Evolutionary conservation across 2,888 invertebrate genomes (phyloP).

Genomic region (Caenorhabditis wallacei): DNA sequence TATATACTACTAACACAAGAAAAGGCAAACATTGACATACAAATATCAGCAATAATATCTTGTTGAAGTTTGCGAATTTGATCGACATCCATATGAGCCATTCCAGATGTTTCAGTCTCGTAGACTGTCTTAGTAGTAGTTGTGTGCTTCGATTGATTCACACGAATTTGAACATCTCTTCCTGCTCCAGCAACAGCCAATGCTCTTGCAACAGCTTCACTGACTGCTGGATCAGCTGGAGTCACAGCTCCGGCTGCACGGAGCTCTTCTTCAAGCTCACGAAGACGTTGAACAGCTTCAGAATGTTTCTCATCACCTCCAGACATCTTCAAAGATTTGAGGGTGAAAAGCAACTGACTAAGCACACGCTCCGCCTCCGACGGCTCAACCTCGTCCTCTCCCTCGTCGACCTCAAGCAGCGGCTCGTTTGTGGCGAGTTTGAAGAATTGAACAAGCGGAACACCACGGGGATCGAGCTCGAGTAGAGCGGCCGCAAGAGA

Average conservation of each 20-base stretch:
- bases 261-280: constrained; percentile 79
- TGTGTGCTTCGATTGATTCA: constrained; percentile 80
- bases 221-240: constrained; percentile 80
- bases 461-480: constrained; percentile 71
- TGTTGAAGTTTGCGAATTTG: constrained; percentile 79
- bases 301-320: constrained; percentile 67
- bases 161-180: constrained; percentile 81
- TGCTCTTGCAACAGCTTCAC: constrained; percentile 79
- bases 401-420: constrained; percentile 69
- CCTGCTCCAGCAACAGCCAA: constrained; percentile 77
- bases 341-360: constrained; percentile 69
- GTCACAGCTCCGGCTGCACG: constrained; percentile 76
- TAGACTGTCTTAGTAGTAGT: constrained; percentile 83
- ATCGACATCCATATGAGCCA: constrained; percentile 79
- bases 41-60: constrained; percentile 79
- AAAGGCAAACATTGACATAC: constrained; percentile 64
- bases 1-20: no score
- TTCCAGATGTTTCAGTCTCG: constrained; percentile 82
- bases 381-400: constrained; percentile 66
- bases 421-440: constrained; percentile 65
- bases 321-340: constrained; percentile 71
- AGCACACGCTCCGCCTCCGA: constrained; percentile 71
- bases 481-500: constrained; percentile 75
- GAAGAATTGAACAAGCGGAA: constrained; percentile 73
- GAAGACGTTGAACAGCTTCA: constrained; percentile 79